Evolutionary conservation across 2,113 vertebrate species (phyloP), one percentile per base, ranked within the genome.

Genomic region (Ramphastos sulfuratus): DNA sequence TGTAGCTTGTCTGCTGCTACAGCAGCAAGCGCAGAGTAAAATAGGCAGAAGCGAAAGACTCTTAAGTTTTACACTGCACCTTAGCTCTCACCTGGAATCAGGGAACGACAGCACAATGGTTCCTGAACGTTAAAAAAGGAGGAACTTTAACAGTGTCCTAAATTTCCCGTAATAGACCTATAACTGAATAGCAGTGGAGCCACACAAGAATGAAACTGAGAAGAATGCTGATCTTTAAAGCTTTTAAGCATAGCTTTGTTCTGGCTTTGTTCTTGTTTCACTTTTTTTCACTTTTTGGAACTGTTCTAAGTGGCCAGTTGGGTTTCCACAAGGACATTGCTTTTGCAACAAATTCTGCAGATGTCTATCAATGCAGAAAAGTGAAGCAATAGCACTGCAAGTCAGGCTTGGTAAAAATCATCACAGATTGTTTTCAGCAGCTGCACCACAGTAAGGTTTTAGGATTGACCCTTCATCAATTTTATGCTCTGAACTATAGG

Each of bases 301-400:
- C 19, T 24, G 76, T 84, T 79, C 52, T 7, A 82, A 92, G 44
- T 70, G 50, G 31, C 19, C 44, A 54, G 24, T 63, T 73, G 24
- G 27, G 20, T 63, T 82, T 81, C 37, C 78, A 33, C 9, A 8
- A 82, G 54, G 72, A 9, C 54, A 73, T 66, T 92, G 73, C n/a
- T 82, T 88, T n/a, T 48, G 30, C 48, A 89, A 92, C 76, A 93
- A 80, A 61, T 92, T 93, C 67, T 74, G 79, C 52, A 91, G 48
- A 91, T 74, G 69, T 63, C 89, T 87, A 77, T 39, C 20, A 75
- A 70, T 82, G 93, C 67, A 87, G 61, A 88, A 87, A 81, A 88
- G n/a, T 39, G 76, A 92, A 89, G 70, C 31, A 93, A 55, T 3
- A 66, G 25, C 39, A 9, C 44, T 64, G 55, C 54, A 70, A 90